Evolutionary conservation across 2,888 invertebrate species (phyloP).

Genomic region (Nemapogon koenigi): DNA sequence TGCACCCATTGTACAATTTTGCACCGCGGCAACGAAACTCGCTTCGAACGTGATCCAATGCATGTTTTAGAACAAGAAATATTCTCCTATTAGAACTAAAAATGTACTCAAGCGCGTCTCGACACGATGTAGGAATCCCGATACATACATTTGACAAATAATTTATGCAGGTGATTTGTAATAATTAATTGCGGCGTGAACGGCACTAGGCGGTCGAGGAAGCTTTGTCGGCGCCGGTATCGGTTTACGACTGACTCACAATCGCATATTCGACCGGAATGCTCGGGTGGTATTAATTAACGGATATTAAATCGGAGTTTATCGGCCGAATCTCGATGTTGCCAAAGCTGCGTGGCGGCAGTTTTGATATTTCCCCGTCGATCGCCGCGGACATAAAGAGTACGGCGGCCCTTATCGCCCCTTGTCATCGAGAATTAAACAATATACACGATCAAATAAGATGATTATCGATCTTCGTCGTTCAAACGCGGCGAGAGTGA

Average conservation of each 20-base stretch:
- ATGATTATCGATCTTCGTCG: slow-evolving; percentile 35
- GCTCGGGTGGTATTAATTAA: slow-evolving; percentile 61
- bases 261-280: slow-evolving; percentile 52
- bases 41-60: slow-evolving; percentile 38
- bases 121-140: background rate
- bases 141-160: slow-evolving; percentile 34
- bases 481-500: slow-evolving; percentile 21
- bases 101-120: background rate
- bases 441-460: slow-evolving; percentile 53
- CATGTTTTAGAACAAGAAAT: slow-evolving; percentile 13
- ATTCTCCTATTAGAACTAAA: background rate
- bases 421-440: slow-evolving; percentile 58
- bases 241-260: slow-evolving; percentile 53
- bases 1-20: slow-evolving; percentile 40
- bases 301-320: slow-evolving; percentile 62
- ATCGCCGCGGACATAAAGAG: slow-evolving; percentile 34
- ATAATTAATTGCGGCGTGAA: slow-evolving; percentile 62
- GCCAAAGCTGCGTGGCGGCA: slow-evolving; percentile 55
- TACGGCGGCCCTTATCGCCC: slow-evolving; percentile 39
- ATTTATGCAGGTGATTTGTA: slow-evolving; percentile 52
- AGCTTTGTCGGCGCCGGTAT: slow-evolving; percentile 54
- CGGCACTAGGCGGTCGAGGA: slow-evolving; percentile 46
- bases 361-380: slow-evolving; percentile 40
- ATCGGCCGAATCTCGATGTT: slow-evolving; percentile 58
- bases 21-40: slow-evolving; percentile 23